phyloP scores from a whole-genome alignment of 2,797 vertebrate species.

The Scleropages formosus region DNA sequence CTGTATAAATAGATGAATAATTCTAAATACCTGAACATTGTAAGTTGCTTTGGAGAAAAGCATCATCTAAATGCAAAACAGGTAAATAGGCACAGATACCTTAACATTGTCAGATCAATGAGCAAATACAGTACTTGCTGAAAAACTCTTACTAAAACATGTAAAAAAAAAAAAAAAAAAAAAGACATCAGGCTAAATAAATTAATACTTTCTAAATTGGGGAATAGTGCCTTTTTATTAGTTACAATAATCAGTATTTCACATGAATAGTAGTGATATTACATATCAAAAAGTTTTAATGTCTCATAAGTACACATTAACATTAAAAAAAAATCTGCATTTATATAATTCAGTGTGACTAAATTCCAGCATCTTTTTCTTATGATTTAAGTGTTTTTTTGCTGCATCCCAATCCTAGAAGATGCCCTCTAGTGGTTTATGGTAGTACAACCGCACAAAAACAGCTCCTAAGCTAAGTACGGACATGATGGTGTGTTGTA shows the following conservation, averaged over 20 bases:
- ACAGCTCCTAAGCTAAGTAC: background rate
- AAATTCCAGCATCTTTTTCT: background rate
- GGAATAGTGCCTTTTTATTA: background rate
- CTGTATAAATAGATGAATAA: no score
- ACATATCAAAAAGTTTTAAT: constrained; percentile 32
- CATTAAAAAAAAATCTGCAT: constrained; percentile 42
- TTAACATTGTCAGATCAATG: no score
- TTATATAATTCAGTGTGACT: constrained; percentile 48
- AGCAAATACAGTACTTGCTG: no score
- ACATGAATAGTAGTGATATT: constrained; percentile 39
- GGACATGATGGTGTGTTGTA: background rate
- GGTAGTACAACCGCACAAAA: background rate
- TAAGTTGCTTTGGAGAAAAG: no score
- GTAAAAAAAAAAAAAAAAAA: no score
- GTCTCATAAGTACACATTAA: constrained; percentile 29
- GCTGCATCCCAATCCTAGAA: background rate
- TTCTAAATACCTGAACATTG: no score
- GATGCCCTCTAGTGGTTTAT: background rate
- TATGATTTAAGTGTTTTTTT: constrained; percentile 31
- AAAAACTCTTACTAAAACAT: no score
- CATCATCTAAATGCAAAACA: no score
- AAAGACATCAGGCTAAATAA: background rate
- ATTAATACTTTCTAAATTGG: background rate
- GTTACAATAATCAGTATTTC: constrained; percentile 26
- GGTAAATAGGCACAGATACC: no score